These are phyloP conservation scores for Channa maculata DNA, from an alignment of 2,113 vertebrate genomes.

Conservation along the genomic window DNA sequence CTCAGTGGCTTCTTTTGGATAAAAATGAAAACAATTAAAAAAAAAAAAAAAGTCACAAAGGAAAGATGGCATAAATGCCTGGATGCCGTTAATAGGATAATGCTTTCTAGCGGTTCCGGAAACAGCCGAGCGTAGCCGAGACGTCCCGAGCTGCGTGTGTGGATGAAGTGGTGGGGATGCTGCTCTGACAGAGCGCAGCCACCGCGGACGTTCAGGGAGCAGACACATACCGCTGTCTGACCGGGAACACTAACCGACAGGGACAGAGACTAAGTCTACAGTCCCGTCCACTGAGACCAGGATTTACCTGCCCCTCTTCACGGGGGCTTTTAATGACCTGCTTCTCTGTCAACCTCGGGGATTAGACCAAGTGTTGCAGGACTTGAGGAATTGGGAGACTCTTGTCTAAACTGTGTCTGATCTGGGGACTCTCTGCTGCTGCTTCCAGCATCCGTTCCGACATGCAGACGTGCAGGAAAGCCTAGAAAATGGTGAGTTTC, in stretches of 20 bases:
- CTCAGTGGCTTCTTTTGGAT: no score
- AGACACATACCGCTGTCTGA: neutral
- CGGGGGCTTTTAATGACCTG: conserved; percentile 11
- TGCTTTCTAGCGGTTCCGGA: conserved; percentile 25
- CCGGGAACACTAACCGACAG: conserved; percentile 4
- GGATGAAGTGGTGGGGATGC: conserved; percentile 19
- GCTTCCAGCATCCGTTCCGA: conserved; percentile 2
- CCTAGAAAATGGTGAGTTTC: conserved; percentile 51
- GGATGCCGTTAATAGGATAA: no score
- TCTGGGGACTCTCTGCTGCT: neutral
- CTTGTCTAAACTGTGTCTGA: conserved; percentile 20
- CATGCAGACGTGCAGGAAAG: conserved; percentile 1
- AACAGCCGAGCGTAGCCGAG: conserved; percentile 44
- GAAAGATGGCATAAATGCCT: no score
- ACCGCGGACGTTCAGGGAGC: conserved; percentile 20
- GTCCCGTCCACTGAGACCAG: neutral
- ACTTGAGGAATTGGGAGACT: conserved; percentile 43
- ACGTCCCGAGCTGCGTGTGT: conserved; percentile 17
- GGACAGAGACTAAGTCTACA: neutral
- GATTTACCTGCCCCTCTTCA: conserved; percentile 24
- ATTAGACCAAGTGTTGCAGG: conserved; percentile 20
- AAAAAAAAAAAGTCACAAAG: no score
- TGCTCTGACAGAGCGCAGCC: conserved; percentile 30
- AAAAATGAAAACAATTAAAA: no score
- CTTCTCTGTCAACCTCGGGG: neutral